Evolutionary conservation across 2,888 invertebrate species (phyloP), one percentile per base, ranked within the genome.

Genomic region (Drosophila tanythrix): DNA sequence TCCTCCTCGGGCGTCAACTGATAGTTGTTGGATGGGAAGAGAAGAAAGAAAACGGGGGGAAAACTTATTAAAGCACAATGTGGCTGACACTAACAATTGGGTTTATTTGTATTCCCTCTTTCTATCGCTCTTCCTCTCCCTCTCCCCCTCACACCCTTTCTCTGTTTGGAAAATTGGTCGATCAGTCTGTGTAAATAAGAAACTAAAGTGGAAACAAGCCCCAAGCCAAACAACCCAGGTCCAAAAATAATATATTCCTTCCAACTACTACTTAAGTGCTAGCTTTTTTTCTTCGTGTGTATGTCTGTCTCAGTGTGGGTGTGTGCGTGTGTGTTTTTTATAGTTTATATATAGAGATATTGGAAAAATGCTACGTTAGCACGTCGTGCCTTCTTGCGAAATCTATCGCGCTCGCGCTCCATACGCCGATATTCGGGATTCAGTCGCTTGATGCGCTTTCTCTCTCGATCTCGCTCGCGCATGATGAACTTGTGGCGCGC

Each of bases 1-100:
- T 91, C 91, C 85, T 92, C 92, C 79, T 92, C 92, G 68, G 93
- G 92, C 61, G 92, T 89, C 66, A 92, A 80, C 92, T 92, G 79
- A 46, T 86, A 88, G 56, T 56, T 58, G 53, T 33, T 10, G 43
- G 27, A 61, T 25, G 25, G 25, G 50, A 46, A 87, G 86, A 83
- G 88, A 88, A 83, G 63, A 68, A 25, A 25, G 27, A 46, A 46
- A 46, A 71, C 5, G 38, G 3, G 21, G 56, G 57, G 57, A 57
- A 57, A 57, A 43, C 57, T 57, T 57, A 57, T 57, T 57, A 87
- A 87, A 87, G 87, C 87, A 90, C 68, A 68, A 73, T 72, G 90
- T 70, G 72, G 64, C 60, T 65, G 58, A 67, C 31, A 65, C 55
- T 57, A 48, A 31, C 55, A 60, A 74, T 68, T 76, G 88, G 66